These are phyloP conservation scores for Thaleichthys pacificus DNA, from an alignment of 2,797 vertebrate species.

Conservation along the genomic window DNA sequence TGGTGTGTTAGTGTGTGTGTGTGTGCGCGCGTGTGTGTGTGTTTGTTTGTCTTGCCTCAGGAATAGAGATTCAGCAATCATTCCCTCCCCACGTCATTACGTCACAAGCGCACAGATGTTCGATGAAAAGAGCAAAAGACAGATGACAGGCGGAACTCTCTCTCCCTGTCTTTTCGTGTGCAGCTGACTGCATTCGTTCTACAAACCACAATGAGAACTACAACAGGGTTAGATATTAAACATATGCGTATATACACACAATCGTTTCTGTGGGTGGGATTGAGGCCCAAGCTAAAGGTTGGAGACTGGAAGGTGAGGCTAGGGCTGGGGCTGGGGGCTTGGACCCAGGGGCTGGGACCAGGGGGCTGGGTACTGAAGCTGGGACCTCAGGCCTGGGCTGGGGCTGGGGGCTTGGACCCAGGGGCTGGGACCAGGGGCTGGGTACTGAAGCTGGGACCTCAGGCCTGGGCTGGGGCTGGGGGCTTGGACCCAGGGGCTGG, in stretches of 20 bases:
- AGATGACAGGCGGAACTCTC: slow-evolving; percentile 6
- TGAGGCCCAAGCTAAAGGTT: no score
- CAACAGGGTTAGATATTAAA: neutral
- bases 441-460: no score
- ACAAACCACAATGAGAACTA: neutral
- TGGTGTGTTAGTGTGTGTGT: slow-evolving; percentile 14
- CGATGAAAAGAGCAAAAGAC: neutral
- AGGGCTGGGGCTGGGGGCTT: neutral
- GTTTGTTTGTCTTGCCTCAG: slow-evolving; percentile 1
- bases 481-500: slow-evolving; percentile 3
- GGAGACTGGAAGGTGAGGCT: no score
- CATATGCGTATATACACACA: slow-evolving; percentile 14
- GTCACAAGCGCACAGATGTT: slow-evolving; percentile 16
- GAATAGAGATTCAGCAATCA: no score
- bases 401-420: neutral
- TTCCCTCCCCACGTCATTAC: neutral
- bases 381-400: slow-evolving; percentile 34
- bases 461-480: no score
- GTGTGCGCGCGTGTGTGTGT: neutral
- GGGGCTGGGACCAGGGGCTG: neutral
- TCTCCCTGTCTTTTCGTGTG: neutral
- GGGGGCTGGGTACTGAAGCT: neutral
- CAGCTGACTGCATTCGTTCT: neutral
- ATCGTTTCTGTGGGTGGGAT: no score
- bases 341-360: neutral